Base-by-base conservation (phyloP, 2,797 vertebrate species). In the Lates japonicus region DNA sequence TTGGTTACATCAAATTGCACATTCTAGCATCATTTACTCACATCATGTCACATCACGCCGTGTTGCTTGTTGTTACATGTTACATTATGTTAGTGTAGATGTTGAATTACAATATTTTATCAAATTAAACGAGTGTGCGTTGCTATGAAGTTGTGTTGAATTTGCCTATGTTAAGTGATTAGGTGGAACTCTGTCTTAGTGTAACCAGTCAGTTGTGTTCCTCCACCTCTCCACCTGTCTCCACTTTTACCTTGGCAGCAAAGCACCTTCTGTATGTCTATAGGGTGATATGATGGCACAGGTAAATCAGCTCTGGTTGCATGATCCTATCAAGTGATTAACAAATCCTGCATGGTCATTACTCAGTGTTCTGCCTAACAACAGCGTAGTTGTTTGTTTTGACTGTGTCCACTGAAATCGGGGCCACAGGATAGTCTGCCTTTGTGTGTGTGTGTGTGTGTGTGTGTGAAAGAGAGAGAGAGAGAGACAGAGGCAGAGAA, bases 301-400 rank as follows among this genome's bases (percentile, higher is more conserved):
- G 55, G 83, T 70, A 65, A 61, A n/a, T 52, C 29, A 29, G 63
- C 85, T 94, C 92, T 70, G 49, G 87, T 94, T 90, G 76, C 91
- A 55, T 33, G 46, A 85, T 79, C 84, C 90, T 82, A 90, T 92
- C 90, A 76, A 79, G 83, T 72, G 83, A 92, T 91, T 80, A 86
- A 72, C 81, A 84, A 84, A 85, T 87, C 84, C 77, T 89, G 74
- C 54, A 4, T 78, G 69, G 79, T 76, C 85, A 86, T 75, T 76
- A 51, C 82, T 86, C 77, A 59, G 76, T 68, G 82, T 49, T 80
- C 90, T 92, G 84, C 91, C 85, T 87, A 35, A 90, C 92, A 87
- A 93, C 92, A 84, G 74, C 0, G 20, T 1, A 1, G 49, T 74
- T 86, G 83, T 87, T 88, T 92, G 88, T 87, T 89, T 85, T 82